These are phyloP conservation scores for Paramacrobiotus metropolitanus DNA, from an alignment of 1,140 invertebrate species.

Conservation along the genomic window DNA sequence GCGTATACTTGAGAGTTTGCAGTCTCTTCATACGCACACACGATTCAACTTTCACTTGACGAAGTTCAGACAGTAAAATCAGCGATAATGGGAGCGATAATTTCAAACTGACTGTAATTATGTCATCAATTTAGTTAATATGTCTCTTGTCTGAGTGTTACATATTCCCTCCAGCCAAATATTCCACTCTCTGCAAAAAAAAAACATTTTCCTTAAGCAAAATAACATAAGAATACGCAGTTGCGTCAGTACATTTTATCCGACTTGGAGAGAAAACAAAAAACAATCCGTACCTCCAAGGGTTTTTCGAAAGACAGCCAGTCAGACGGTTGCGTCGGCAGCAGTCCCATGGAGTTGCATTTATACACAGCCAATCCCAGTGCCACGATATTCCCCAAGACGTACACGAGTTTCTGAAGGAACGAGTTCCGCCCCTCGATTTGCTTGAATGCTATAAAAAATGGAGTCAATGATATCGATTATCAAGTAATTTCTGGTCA, in stretches of 20 bases:
- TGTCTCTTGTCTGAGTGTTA: no score
- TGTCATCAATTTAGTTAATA: no score
- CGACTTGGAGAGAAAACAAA: neutral
- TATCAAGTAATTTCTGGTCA: no score
- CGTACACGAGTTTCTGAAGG: conserved; percentile 73
- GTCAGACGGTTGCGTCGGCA: conserved; percentile 91
- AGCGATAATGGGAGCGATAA: no score
- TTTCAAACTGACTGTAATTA: no score
- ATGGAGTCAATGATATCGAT: no score
- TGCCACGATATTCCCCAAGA: conserved; percentile 79
- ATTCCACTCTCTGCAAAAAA: neutral
- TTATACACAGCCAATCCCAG: conserved; percentile 84
- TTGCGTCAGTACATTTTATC: neutral
- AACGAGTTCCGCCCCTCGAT: conserved; percentile 71
- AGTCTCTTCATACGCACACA: no score
- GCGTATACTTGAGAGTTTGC: no score
- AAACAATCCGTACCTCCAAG: conserved; percentile 25
- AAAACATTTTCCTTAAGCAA: neutral
- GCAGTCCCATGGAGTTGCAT: conserved; percentile 90
- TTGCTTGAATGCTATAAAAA: conserved; percentile 58
- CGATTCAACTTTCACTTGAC: no score
- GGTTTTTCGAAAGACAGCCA: conserved; percentile 95
- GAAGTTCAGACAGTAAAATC: no score
- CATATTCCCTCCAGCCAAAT: neutral
- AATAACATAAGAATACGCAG: neutral